phyloP scores from a whole-genome alignment of 2,113 vertebrate species.

The Myocastor coypus region DNA sequence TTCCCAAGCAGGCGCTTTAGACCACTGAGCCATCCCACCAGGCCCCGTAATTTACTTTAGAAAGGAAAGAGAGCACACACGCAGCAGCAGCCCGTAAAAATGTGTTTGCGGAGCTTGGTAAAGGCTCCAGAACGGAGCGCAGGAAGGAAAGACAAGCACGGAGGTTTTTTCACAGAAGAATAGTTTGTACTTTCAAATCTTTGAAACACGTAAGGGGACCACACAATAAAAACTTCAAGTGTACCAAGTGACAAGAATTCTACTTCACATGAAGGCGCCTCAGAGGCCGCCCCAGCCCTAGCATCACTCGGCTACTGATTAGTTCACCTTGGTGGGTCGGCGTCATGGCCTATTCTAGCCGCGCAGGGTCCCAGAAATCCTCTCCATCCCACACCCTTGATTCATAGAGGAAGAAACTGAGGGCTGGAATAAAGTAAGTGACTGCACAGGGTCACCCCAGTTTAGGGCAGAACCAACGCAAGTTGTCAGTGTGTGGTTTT shows the following conservation, averaged over 20 bases:
- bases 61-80: neutral
- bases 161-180: neutral
- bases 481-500: neutral
- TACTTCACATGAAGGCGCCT: neutral
- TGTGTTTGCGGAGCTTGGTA: neutral
- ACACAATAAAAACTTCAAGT: neutral
- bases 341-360: neutral
- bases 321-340: neutral
- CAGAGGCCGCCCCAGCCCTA: neutral
- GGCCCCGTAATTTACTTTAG: constrained; percentile 30
- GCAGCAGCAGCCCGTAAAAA: neutral
- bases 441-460: neutral
- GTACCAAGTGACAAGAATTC: neutral
- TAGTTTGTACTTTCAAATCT: neutral
- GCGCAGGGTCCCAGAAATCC: neutral
- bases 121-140: neutral
- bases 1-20: too few species aligned
- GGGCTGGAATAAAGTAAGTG: neutral
- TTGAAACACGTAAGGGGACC: neutral
- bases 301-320: neutral
- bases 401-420: neutral
- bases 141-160: neutral
- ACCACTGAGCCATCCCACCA: too few species aligned
- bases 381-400: neutral
- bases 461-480: neutral